Base-by-base conservation (phyloP, 30 jellyfish, hydroid and myxozoan genomes). In the Clytia hemisphaerica region DNA sequence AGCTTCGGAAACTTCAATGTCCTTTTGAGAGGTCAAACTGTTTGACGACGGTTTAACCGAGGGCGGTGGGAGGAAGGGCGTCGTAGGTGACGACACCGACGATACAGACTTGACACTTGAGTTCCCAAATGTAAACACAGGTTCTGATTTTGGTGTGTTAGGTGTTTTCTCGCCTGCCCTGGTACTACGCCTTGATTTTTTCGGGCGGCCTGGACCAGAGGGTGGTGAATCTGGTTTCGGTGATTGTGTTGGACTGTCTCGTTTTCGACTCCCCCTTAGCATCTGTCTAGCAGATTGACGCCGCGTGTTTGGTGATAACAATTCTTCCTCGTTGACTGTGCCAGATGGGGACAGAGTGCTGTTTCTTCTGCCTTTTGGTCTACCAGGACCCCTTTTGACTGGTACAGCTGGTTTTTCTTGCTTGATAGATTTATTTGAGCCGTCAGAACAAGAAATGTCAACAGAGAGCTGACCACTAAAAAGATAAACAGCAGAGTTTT, bases 131-230 rank as follows among this genome's bases (percentile, higher is more conserved):
- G 9, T 65, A 65, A 65, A 65, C 42, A 42, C 34, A 26, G 16
- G 70, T 6, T 30, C 14, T 4, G 37, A 47, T 25, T 47, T 47
- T 40, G 81, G 81, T 0, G 81, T 45, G 1, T 35, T 35, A 19
- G 81, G 81, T 31, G 81, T 47, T 45, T 69, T 69, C 32, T 29
- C 14, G 6, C 54, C 50, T 6, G 33, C 76, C 21, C 81, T 25
- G n/a, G 32, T 35, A 6, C 21, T 45, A 30, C 73, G 51, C 21
- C 57, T 76, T 18, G 29, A 78, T 67, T 71, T 76, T 34, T 75
- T 77, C 12, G 94, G 84, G 51, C 90, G 80, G 32, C 94, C 94
- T 2, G 85, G 94, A 6, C 82, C 86, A 27, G 86, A 82, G 4
- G 80, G 37, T 37, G 80, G 72, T 31, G 48, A 32, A 4, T 69